Conservation (phyloP, 2,888 invertebrate species). For the Caenorhabditis auriculariae region DNA sequence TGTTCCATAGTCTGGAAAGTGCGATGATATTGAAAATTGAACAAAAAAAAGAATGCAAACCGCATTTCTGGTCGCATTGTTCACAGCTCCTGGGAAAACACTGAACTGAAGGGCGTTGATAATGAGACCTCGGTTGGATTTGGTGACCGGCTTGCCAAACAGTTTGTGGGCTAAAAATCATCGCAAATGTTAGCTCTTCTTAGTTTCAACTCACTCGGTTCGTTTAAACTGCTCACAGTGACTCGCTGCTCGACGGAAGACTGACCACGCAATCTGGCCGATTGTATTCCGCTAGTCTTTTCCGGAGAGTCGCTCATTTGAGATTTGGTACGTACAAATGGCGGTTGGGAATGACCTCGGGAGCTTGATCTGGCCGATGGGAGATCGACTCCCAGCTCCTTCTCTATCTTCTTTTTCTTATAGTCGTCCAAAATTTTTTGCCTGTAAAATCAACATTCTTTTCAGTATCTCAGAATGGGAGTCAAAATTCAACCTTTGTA, state of each 20-base stretch:
- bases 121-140: conserved; percentile 94
- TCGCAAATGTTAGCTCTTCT: neutral
- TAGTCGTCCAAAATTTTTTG: conserved; percentile 61
- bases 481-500: conserved; percentile 38
- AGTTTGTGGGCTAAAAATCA: conserved; percentile 83
- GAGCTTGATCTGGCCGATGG: conserved; percentile 32
- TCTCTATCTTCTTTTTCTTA: conserved; percentile 58
- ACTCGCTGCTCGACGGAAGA: conserved; percentile 38
- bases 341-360: conserved; percentile 55
- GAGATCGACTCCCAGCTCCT: conserved; percentile 47
- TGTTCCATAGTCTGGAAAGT: conserved; percentile 78
- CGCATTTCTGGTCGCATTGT: conserved; percentile 49
- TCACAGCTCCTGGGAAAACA: conserved; percentile 95
- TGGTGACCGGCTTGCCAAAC: conserved; percentile 94
- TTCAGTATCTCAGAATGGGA: neutral
- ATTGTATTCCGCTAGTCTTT: conserved; percentile 18
- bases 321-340: conserved; percentile 58
- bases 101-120: conserved; percentile 97
- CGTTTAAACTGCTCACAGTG: conserved; percentile 33
- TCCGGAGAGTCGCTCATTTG: conserved; percentile 39
- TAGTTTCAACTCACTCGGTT: conserved; percentile 31
- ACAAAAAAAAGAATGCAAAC: conserved; percentile 21
- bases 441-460: too few species aligned
- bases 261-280: conserved; percentile 33
- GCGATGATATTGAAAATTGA: too few species aligned